phyloP scores from a whole-genome alignment of 92 coral and sea anemone species.

The Scolanthus callimorphus region DNA sequence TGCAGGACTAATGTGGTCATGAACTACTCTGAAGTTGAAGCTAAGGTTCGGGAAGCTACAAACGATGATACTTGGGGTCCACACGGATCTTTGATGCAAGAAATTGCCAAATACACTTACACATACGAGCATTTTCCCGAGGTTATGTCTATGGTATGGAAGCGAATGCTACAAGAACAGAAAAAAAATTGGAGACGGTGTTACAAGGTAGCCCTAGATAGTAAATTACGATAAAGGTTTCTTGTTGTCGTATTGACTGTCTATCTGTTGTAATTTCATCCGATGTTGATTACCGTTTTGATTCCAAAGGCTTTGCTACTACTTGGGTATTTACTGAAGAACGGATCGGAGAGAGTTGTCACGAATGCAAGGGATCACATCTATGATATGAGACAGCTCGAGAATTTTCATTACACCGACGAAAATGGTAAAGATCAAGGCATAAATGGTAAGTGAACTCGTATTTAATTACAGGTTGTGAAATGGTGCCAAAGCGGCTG shows the following conservation, averaged over 20 bases:
- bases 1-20: conserved; percentile 94
- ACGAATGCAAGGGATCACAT: conserved; percentile 93
- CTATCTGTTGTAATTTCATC: too few species aligned
- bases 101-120: conserved; percentile 89
- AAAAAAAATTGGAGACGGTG: conserved; percentile 92
- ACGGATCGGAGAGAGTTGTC: conserved; percentile 96
- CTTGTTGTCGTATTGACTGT: too few species aligned
- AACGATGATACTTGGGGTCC: conserved; percentile 99
- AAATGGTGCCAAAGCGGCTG: too few species aligned
- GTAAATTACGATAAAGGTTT: too few species aligned
- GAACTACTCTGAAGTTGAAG: conserved; percentile 97
- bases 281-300: not conserved
- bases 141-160: conserved; percentile 99
- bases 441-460: conserved; percentile 84
- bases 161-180: conserved; percentile 87
- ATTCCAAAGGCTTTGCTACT: conserved; percentile 74
- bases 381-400: conserved; percentile 91
- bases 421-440: conserved; percentile 99
- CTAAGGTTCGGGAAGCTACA: conserved; percentile 98
- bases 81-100: conserved; percentile 93
- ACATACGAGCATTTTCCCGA: conserved; percentile 98
- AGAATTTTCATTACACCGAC: conserved; percentile 72
- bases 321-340: conserved; percentile 78
- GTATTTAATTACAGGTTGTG: too few species aligned
- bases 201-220: conserved; percentile 94